A percentile compares a stretch with the other conserved stretches of the same genome.
Conservation (phyloP, 2,888 invertebrate species). For the Dolichopus griseipennis region DNA sequence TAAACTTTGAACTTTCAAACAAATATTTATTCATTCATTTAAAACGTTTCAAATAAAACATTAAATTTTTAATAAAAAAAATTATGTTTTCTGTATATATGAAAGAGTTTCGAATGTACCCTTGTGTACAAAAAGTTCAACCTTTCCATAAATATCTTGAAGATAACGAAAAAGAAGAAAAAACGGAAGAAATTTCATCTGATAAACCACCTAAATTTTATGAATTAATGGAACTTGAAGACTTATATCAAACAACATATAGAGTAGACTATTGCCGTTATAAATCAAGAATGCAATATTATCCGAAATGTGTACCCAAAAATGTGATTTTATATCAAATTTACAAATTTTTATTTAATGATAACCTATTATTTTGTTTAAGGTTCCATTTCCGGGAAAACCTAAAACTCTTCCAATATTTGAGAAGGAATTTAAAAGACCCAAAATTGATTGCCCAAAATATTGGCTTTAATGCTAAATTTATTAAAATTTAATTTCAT, state of each 20-base stretch:
- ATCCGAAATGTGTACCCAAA: slow-evolving; percentile 14
- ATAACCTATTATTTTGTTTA: no score
- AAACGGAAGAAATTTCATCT: slow-evolving; percentile 7
- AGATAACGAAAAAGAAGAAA: slow-evolving; percentile 7
- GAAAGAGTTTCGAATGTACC: slow-evolving; percentile 15
- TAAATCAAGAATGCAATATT: slow-evolving; percentile 12
- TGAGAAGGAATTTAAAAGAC: no score
- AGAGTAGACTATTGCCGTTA: slow-evolving; percentile 12
- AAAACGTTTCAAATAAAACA: slow-evolving; percentile 2
- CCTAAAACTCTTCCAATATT: no score
- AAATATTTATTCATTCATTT: background rate
- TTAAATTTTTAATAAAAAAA: background rate
- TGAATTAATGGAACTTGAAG: slow-evolving; percentile 15
- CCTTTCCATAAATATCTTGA: slow-evolving; percentile 9
- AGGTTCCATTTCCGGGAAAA: no score
- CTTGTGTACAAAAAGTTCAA: slow-evolving; percentile 10
- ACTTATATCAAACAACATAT: slow-evolving; percentile 17
- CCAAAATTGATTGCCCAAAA: no score
- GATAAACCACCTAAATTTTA: slow-evolving; percentile 14
- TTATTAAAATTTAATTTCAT: no score
- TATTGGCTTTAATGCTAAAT: no score
- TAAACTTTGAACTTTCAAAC: no score
- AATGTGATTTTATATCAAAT: background rate
- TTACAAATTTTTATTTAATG: no score
- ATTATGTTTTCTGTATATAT: slow-evolving; percentile 18